Percentiles rank a stretch among this genome's conserved stretches.
These are phyloP conservation scores for Pseudonaja textilis DNA, from an alignment of 2,113 vertebrate species.

Conservation along the genomic window DNA sequence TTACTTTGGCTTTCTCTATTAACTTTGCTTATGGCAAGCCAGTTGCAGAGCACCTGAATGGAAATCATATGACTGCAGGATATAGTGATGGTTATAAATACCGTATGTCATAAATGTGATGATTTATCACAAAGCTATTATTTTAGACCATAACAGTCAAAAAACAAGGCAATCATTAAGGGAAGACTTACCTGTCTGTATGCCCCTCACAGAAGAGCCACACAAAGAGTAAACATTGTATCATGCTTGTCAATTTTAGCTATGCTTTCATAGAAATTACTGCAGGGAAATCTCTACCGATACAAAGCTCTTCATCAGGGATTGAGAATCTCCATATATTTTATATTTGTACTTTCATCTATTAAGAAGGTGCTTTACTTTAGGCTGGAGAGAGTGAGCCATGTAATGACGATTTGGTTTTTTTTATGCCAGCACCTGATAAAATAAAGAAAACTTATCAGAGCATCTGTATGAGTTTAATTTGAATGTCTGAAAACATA, in stretches of 20 bases:
- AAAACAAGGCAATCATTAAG: not conserved
- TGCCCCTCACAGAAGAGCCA: not conserved
- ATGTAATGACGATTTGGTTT: not conserved
- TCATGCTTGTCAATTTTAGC: not conserved
- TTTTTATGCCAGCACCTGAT: not conserved
- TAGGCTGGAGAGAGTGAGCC: not conserved
- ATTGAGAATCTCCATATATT: not conserved
- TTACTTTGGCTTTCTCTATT: not conserved
- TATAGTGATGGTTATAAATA: not conserved
- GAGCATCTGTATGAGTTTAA: not conserved
- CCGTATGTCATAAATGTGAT: not conserved
- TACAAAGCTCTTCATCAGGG: not conserved
- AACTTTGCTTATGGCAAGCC: not conserved
- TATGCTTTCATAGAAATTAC: not conserved
- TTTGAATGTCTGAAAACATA: not conserved
- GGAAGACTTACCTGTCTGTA: not conserved
- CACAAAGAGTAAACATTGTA: not conserved
- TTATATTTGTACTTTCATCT: not conserved
- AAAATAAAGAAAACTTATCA: not conserved
- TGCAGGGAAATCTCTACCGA: not conserved
- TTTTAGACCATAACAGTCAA: not conserved
- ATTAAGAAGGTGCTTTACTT: not conserved
- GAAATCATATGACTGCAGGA: not conserved
- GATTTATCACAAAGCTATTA: not conserved
- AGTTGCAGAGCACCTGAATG: not conserved